These are phyloP conservation scores for Brassicogethes aeneus DNA, from an alignment of 2,888 invertebrate genomes.

Conservation along the genomic window DNA sequence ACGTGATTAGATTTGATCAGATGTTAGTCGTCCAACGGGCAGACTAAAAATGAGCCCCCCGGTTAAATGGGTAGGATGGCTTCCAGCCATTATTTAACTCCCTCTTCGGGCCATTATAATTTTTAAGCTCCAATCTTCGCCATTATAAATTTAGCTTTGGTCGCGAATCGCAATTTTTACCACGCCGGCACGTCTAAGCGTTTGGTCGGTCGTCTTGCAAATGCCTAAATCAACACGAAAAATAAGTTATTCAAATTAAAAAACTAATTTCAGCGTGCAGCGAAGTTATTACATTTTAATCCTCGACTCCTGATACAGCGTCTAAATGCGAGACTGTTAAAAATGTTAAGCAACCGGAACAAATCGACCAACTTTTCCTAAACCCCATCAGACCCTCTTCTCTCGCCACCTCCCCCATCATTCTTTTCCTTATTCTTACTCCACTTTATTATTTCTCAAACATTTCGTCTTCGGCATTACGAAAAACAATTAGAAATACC, in stretches of 20 bases:
- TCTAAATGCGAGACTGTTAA: conserved; percentile 40
- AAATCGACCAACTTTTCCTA: conserved; percentile 34
- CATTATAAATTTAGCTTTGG: conserved; percentile 65
- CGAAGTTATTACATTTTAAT: conserved; percentile 45
- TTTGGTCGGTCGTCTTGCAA: conserved; percentile 48
- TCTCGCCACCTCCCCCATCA: not conserved
- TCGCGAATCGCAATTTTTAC: conserved; percentile 64
- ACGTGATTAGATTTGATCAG: conserved; percentile 44
- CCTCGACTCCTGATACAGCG: conserved; percentile 38
- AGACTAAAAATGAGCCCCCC: conserved; percentile 15
- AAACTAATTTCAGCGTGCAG: conserved; percentile 50
- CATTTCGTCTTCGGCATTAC: no score
- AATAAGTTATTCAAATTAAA: conserved; percentile 67
- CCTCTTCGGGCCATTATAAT: conserved; percentile 52
- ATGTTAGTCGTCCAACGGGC: conserved; percentile 15
- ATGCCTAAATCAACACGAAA: conserved; percentile 64
- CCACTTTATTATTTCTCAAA: not conserved
- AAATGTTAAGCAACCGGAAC: conserved; percentile 42
- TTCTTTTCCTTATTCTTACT: not conserved
- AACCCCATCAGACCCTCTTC: not conserved
- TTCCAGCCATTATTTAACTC: conserved; percentile 41
- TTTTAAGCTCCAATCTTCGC: conserved; percentile 65
- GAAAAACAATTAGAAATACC: no score
- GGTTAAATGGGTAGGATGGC: not conserved
- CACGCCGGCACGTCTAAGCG: conserved; percentile 55